These are phyloP conservation scores for Orthosia cruda DNA, from an alignment of 2,888 invertebrate genomes.

Conservation along the genomic window DNA sequence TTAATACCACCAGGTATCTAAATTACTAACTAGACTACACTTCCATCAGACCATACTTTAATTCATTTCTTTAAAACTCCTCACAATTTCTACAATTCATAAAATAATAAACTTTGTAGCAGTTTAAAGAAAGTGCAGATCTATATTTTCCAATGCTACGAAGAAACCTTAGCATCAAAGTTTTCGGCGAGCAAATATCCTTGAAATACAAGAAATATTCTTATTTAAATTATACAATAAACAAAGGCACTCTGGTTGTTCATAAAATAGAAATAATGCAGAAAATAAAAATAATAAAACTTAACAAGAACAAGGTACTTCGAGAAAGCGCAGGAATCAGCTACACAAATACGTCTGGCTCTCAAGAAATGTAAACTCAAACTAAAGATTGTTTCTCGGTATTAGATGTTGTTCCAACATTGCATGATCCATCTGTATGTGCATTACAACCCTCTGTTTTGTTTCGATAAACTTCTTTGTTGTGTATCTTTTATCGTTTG, in stretches of 20 bases:
- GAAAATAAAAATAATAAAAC: not conserved
- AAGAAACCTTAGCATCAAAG: slow-evolving; percentile 8
- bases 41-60: not conserved
- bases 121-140: not conserved
- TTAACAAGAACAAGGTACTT: slow-evolving; percentile 26
- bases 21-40: not conserved
- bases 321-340: slow-evolving; percentile 47
- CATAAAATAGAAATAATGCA: slow-evolving; percentile 42
- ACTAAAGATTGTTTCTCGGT: slow-evolving; percentile 40
- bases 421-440: slow-evolving; percentile 55
- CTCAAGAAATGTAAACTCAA: slow-evolving; percentile 54
- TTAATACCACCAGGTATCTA: not conserved
- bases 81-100: not conserved
- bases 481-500: slow-evolving; percentile 3
- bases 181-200: not conserved
- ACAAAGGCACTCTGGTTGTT: slow-evolving; percentile 25
- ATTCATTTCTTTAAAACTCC: not conserved
- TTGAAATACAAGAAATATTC: not conserved
- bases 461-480: slow-evolving; percentile 30
- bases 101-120: not conserved
- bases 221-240: slow-evolving; percentile 10
- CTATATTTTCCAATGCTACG: not conserved
- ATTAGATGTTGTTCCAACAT: slow-evolving; percentile 47
- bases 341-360: slow-evolving; percentile 53
- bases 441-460: slow-evolving; percentile 40